Evolutionary conservation across 2,888 invertebrate species (phyloP), one percentile per base, ranked within the genome.

Genomic region (Asteroscopus sphinx): DNA sequence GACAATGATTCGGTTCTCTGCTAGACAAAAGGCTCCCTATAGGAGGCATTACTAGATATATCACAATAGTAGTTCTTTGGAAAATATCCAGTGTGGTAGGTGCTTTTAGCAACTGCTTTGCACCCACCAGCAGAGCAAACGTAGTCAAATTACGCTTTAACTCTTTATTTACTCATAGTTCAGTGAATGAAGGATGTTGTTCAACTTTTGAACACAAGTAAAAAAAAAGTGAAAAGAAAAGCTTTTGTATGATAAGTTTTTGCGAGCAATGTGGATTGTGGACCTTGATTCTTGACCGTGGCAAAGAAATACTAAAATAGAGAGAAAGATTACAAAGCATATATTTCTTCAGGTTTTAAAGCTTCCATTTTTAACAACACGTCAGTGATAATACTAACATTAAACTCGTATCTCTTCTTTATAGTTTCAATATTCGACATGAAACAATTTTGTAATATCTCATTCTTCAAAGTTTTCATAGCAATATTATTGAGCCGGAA

Each of bases 401-500:
- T 16, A 28, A 28, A 41, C 28, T 35, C 26, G 6, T 46, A 47
- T 44, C 7, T 45, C 33, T 41, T 16, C 39, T 44, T 36, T 47
- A 58, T 48, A 9, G 26, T 33, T 58, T 53, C 25, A 41, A 35
- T 48, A 35, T 52, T 44, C 7, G 28, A 39, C 15, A n/a, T 21
- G 41, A 42, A 46, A 42, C 17, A 36, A 32, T 60, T 35, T n/a
- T 33, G 39, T 48, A 45, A 45, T 32, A 48, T 41, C 37, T 67
- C 32, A 47, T 40, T 47, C 45, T 46, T 56, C n/a, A 41, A 52
- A 45, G 42, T 52, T 54, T 54, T 60, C 47, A 32, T 59, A 41
- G 42, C 54, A 37, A 21, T 4, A 37, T 39, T 66, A 13, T 46
- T 59, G 9, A 17, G 3, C 21, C 26, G 47, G 44, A 66, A 52